Conservation (phyloP, 64 coral and sea anemone species). For the Stylophora pistillata region DNA sequence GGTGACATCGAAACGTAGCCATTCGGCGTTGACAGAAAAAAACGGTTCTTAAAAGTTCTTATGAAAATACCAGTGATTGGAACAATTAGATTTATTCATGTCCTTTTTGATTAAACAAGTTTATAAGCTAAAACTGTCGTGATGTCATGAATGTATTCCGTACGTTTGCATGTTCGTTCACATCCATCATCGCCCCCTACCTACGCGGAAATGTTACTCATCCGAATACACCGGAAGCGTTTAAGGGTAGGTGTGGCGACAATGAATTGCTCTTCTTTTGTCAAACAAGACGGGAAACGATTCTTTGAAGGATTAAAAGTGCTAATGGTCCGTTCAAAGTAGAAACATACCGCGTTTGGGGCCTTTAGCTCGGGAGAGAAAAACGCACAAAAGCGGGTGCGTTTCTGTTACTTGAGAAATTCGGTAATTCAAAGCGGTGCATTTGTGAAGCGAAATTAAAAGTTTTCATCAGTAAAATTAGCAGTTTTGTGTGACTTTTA, state of each 20-base stretch:
- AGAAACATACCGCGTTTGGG: neutral
- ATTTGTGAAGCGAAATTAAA: neutral
- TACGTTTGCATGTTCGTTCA: neutral
- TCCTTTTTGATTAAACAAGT: neutral
- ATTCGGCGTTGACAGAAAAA: no score
- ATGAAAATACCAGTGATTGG: neutral
- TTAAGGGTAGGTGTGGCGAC: neutral
- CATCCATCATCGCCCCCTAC: neutral
- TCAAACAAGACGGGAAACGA: constrained; percentile 7
- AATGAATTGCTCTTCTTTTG: neutral
- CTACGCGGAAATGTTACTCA: neutral
- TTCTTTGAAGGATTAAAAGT: constrained; percentile 23
- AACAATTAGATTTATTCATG: neutral
- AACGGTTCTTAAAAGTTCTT: no score
- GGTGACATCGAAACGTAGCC: no score
- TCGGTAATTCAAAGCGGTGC: neutral
- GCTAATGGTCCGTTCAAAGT: neutral
- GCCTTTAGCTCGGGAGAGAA: no score
- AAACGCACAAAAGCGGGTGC: no score
- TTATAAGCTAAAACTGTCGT: neutral
- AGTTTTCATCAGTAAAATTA: neutral
- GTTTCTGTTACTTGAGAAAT: neutral
- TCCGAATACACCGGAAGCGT: neutral
- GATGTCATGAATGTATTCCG: neutral
- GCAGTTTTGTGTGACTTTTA: neutral